Evolutionary conservation across 2,888 invertebrate genomes (phyloP), one percentile per base, ranked within the genome.

Genomic region (Argynnis bischoffii): DNA sequence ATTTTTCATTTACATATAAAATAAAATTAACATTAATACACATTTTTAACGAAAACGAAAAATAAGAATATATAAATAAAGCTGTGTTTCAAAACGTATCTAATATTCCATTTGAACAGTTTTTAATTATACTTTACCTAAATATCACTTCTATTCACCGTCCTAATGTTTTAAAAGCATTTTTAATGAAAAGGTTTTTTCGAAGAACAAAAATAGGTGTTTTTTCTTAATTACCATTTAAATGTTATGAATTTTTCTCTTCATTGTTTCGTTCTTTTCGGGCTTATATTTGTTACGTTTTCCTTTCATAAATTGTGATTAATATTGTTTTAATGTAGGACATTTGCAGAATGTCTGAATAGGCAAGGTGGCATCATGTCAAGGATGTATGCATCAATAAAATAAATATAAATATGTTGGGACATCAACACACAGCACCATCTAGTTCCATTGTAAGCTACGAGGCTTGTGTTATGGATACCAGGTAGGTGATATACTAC

Each of bases 61-160:
- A 41, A 41, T 35, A n/a, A 15, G 5, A 51, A 64, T 21, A 35
- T 46, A 56, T 59, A 56, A 56, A 51, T 35, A 21, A 50, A 13
- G 6, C 41, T 14, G 11, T 50, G 55, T 41, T 50, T 41, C 16
- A 51, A 64, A 64, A 41, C 59, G 46, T n/a, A 53, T 59, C 18
- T 31, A 65, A 69, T 55, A 51, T 67, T 66, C 50, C 50, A 55
- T 54, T 51, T 64, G 64, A 60, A 61, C 55, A 55, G 51, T 64
- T 64, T 64, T 56, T 69, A 69, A 69, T 69, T 69, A 67, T 56
- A 67, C 48, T 61, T 69, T 53, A 41, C 48, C 56, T 41, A 65
- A 65, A 46, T 41, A 53, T 57, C 16, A 16, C 51, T 16, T 6
- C 6, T 50, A 51, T 64, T 64, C 35, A 41, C 18, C 48, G 18